phyloP scores from a whole-genome alignment of 2,797 vertebrate species.

The Etheostoma nigrum region DNA sequence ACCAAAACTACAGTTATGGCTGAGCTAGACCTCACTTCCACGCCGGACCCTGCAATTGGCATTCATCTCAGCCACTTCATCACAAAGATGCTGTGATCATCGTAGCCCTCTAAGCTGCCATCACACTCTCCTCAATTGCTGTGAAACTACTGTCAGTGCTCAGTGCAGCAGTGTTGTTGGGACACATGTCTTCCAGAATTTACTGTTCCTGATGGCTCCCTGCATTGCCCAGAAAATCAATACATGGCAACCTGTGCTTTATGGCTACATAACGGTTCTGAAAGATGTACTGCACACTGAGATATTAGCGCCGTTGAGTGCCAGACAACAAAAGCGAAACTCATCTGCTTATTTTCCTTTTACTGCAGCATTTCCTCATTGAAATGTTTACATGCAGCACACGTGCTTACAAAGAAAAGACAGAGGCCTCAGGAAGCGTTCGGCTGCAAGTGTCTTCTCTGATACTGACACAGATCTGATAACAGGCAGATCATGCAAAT shows the following conservation, averaged over 20 bases:
- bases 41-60: slow-evolving; percentile 34
- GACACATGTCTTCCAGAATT: slow-evolving; percentile 67
- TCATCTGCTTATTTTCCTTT: slow-evolving; percentile 75
- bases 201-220: slow-evolving; percentile 63
- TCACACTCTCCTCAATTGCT: slow-evolving; percentile 58
- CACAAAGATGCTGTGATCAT: slow-evolving; percentile 53
- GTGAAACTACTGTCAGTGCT: slow-evolving; percentile 53
- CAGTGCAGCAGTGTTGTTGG: slow-evolving; percentile 48
- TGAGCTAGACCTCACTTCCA: slow-evolving; percentile 57
- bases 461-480: slow-evolving; percentile 40
- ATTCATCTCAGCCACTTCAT: slow-evolving; percentile 60
- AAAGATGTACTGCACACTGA: slow-evolving; percentile 49
- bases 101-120: slow-evolving; percentile 58
- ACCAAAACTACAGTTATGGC: slow-evolving; percentile 44
- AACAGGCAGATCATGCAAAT: not conserved
- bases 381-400: slow-evolving; percentile 83
- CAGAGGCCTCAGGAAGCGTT: slow-evolving; percentile 50
- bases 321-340: slow-evolving; percentile 66
- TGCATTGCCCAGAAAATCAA: slow-evolving; percentile 73
- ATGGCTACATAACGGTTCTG: slow-evolving; percentile 60
- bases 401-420: slow-evolving; percentile 79
- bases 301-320: slow-evolving; percentile 58
- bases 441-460: slow-evolving; percentile 26
- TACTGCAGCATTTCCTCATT: slow-evolving; percentile 81
- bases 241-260: slow-evolving; percentile 69